These are phyloP conservation scores for Athalia cordata DNA, from an alignment of 2,888 invertebrate species.

Conservation along the genomic window DNA sequence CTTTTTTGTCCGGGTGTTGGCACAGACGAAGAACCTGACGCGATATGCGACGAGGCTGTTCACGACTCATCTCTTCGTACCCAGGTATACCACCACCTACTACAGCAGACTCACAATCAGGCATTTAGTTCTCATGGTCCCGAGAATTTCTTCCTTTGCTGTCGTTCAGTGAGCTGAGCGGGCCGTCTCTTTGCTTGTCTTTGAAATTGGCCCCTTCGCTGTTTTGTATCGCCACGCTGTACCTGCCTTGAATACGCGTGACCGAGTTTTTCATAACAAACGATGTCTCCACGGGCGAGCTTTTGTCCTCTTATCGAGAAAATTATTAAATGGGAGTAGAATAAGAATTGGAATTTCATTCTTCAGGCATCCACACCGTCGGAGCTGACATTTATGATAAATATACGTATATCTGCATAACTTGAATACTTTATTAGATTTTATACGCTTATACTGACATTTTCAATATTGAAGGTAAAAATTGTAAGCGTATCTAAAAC, in stretches of 20 bases:
- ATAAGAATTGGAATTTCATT: conserved; percentile 3
- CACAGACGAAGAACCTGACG: conserved; percentile 35
- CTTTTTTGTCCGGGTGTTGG: conserved; percentile 51
- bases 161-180: neutral
- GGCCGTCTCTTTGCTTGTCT: neutral
- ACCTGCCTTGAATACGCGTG: conserved; percentile 16
- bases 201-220: conserved; percentile 33
- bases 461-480: too few relatives aligned
- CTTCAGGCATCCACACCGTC: neutral
- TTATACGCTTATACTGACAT: too few relatives aligned
- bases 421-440: too few relatives aligned
- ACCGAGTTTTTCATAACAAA: conserved; percentile 28
- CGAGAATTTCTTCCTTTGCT: conserved; percentile 16
- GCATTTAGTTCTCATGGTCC: conserved; percentile 10
- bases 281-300: neutral
- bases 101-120: conserved; percentile 20
- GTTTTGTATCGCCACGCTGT: conserved; percentile 4
- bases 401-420: too few relatives aligned
- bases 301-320: neutral
- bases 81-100: neutral
- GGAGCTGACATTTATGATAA: neutral
- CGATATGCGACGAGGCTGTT: neutral
- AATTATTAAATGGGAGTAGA: neutral
- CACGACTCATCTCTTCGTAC: conserved; percentile 24
- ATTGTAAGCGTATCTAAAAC: neutral